Conservation (phyloP, 1,140 invertebrate species). For the Saxidomus purpurata region DNA sequence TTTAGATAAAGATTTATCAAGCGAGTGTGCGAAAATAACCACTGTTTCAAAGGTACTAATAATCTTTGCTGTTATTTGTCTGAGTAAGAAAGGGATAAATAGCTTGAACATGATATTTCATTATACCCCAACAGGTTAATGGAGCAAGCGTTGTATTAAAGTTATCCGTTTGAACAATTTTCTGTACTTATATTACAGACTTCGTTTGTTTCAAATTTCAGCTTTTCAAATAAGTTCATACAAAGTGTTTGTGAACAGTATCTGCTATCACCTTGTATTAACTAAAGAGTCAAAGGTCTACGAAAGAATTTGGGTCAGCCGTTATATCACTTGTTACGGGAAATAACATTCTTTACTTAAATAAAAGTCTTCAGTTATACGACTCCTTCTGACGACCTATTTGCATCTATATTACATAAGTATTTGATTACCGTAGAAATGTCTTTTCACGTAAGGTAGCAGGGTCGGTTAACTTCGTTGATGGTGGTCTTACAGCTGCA, state of each 20-base stretch:
- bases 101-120: slow-evolving; percentile 26
- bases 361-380: neutral
- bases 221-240: neutral
- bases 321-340: slow-evolving; percentile 1
- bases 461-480: neutral
- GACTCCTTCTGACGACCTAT: neutral
- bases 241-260: neutral
- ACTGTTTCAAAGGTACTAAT: slow-evolving; percentile 1
- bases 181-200: slow-evolving; percentile 7
- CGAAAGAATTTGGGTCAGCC: slow-evolving; percentile 19
- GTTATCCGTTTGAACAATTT: slow-evolving; percentile 30
- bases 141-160: slow-evolving; percentile 14
- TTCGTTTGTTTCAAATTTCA: slow-evolving; percentile 26
- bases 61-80: neutral
- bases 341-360: neutral
- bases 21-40: neutral
- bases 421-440: neutral
- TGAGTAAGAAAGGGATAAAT: slow-evolving; percentile 1
- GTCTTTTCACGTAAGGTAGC: neutral
- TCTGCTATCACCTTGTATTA: neutral
- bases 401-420: slow-evolving; percentile 9
- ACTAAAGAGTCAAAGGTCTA: slow-evolving; percentile 19
- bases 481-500: neutral
- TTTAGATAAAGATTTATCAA: neutral
- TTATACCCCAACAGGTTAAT: slow-evolving; percentile 13